A percentile compares a stretch with the other conserved stretches of the same genome.
phyloP scores from a whole-genome alignment of 2,113 vertebrate genomes.

The Silurus glanis region DNA sequence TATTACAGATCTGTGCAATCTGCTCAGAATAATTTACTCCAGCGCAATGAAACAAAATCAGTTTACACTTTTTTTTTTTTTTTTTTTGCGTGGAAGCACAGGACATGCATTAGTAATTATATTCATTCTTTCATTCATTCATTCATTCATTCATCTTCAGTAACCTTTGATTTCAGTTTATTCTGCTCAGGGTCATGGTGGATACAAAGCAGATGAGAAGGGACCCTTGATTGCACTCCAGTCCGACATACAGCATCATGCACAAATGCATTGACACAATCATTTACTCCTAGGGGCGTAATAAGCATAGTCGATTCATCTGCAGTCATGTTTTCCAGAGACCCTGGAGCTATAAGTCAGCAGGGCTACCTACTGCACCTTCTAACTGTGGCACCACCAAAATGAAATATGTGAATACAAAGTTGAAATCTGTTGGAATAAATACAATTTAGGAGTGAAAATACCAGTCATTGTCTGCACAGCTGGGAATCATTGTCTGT shows the following conservation, averaged over 20 bases:
- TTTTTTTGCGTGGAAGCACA: background rate
- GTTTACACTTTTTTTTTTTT: background rate
- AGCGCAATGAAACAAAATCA: background rate
- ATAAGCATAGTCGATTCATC: background rate
- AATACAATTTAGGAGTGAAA: background rate
- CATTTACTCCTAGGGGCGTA: background rate
- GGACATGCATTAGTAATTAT: background rate
- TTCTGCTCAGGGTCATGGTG: background rate
- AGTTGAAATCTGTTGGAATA: background rate
- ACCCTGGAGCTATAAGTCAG: background rate
- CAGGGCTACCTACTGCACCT: background rate
- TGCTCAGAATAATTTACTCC: background rate
- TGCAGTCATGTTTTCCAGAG: background rate
- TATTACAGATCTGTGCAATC: background rate
- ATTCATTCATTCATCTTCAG: background rate
- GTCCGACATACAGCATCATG: background rate
- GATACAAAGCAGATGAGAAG: background rate
- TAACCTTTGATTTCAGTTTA: background rate
- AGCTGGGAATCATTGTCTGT: background rate
- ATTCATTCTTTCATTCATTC: background rate
- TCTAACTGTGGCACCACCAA: background rate
- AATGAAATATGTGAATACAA: background rate
- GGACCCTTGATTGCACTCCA: background rate
- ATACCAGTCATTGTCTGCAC: background rate
- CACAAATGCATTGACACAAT: background rate